These are phyloP conservation scores for Pristionchus exspectatus DNA, from an alignment of 2,888 invertebrate genomes.

Conservation along the genomic window DNA sequence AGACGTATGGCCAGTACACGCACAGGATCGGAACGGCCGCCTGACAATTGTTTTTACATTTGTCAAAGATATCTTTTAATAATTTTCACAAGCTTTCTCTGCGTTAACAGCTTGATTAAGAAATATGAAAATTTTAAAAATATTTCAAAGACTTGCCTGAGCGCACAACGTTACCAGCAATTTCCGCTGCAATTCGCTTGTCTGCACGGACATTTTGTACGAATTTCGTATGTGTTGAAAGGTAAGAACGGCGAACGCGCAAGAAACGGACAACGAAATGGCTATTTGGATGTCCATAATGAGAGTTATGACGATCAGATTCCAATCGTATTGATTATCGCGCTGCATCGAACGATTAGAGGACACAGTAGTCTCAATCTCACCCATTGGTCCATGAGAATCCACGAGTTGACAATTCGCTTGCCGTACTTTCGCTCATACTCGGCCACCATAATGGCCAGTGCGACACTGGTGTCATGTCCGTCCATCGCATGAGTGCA, in stretches of 20 bases:
- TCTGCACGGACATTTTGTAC: neutral
- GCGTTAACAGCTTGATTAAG: no score
- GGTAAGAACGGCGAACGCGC: neutral
- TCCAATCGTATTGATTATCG: neutral
- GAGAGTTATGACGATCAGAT: neutral
- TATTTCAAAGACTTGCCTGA: no score
- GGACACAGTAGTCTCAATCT: no score
- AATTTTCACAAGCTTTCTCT: no score
- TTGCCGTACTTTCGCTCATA: neutral
- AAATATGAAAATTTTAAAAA: no score
- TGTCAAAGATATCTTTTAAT: no score
- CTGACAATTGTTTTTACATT: no score
- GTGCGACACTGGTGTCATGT: neutral
- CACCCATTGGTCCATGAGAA: neutral
- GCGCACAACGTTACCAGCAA: neutral
- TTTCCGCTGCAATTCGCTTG: neutral
- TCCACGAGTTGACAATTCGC: neutral
- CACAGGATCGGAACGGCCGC: neutral
- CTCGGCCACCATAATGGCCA: neutral
- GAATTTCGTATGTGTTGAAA: neutral
- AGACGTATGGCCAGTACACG: neutral
- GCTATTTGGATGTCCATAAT: neutral
- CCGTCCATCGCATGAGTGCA: neutral
- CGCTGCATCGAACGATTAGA: neutral
- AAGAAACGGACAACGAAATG: neutral